Evolutionary conservation across 2,888 invertebrate genomes (phyloP).

Genomic region (Heterodera filipjevi): DNA sequence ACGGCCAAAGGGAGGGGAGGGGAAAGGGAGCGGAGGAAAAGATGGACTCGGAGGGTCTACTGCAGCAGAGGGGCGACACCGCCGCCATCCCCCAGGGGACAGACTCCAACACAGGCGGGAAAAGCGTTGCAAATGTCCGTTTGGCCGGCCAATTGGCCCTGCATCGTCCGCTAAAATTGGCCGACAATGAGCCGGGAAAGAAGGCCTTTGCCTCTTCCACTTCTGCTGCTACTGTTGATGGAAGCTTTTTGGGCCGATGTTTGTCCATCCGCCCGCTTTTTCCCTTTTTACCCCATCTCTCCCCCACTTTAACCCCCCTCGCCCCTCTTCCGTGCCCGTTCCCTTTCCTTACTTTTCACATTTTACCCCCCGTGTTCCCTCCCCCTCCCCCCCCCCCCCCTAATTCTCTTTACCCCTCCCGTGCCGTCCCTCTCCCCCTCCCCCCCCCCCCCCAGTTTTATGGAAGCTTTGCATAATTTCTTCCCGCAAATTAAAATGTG

Average conservation of each 20-base stretch:
- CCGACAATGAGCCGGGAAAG: neutral
- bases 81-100: slow-evolving; percentile 3
- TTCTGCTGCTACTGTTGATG: neutral
- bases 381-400: neutral
- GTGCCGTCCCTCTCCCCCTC: neutral
- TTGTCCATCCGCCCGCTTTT: neutral
- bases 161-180: slow-evolving; percentile 2
- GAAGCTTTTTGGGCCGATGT: neutral
- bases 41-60: neutral
- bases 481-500: neutral
- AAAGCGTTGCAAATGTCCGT: slow-evolving; percentile 7
- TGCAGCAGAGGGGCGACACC: neutral
- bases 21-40: neutral
- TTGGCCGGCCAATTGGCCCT: neutral
- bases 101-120: slow-evolving; percentile 1
- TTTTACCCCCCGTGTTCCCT: neutral
- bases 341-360: neutral
- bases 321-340: no score
- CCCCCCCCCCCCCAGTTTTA: neutral
- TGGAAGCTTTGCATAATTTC: neutral
- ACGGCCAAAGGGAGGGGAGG: neutral
- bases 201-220: neutral
- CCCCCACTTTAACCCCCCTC: neutral
- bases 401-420: neutral
- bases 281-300: neutral